Conservation (phyloP, 2,797 vertebrate species). For the Pangasius mekongensis region DNA sequence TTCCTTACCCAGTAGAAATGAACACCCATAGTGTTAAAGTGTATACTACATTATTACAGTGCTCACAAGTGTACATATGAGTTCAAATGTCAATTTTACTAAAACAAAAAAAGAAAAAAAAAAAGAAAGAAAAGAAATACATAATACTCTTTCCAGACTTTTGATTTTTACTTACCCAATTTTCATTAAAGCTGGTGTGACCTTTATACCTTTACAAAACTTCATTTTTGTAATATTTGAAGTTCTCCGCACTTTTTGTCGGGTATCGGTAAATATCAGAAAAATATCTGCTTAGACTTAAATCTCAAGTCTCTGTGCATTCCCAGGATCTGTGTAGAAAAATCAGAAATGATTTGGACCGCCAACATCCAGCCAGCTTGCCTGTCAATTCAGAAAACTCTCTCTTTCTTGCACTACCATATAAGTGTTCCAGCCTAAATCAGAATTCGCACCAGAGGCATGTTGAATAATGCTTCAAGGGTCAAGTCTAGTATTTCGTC, state of each 20-base stretch:
- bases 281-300: neutral
- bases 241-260: neutral
- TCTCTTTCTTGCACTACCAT: neutral
- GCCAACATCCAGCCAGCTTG: neutral
- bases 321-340: neutral
- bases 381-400: neutral
- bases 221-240: neutral
- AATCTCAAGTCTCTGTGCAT: neutral
- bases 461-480: neutral
- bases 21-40: slow-evolving; percentile 8
- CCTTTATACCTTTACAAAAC: neutral
- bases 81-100: neutral
- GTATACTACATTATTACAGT: neutral
- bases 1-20: neutral
- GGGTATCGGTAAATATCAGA: neutral
- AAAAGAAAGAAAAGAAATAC: neutral
- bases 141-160: neutral
- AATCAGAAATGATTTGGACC: neutral
- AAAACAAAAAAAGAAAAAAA: neutral
- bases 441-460: neutral
- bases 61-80: neutral
- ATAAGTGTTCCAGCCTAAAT: neutral
- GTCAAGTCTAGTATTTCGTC: neutral
- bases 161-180: neutral
- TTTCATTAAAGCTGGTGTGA: neutral